Base-by-base conservation (phyloP, 2,888 invertebrate genomes). In the Pyrocoelia pectoralis region DNA sequence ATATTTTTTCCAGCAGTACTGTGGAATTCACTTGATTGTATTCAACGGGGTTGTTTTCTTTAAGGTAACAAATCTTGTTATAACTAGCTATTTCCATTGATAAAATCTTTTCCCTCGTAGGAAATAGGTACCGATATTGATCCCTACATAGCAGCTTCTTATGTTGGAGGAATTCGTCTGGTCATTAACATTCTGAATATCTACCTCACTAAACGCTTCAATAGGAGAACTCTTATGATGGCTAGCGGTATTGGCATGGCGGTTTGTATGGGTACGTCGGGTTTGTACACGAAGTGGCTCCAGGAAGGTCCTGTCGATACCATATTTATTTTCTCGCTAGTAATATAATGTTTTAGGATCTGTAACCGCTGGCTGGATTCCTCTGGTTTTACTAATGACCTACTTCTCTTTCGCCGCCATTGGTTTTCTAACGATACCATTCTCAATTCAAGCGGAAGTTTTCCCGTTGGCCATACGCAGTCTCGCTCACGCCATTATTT, bases 381-480 rank as follows among this genome's bases (percentile, higher is more conserved):
- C 87, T 1, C 83, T 86, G 0, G 66, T 81, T 0, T 81, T 85
- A 56, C 76, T 87, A 1, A 72, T 87, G 9, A 73, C 86, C 0
- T 87, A 85, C 73, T 86, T 87, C 1, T 83, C 85, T 57, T 82
- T 85, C 0, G 85, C 86, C 6, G 87, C 87, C 85, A 81, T 87
- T 41, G 87, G 87, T 1, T 78, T 87, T 69, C 77, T 87, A 33
- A 85, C 85, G 4, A 86, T 87, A 17, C 87, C 87, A 0, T 87
- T 87, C 87, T 87, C 87, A n/a, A 86, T 87, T 86, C 87, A 86
- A 0, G 87, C 87, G 0, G 87, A 87, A 78, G 76, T 87, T 2
- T 87, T 86, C 72, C 87, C 87, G 0, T 81, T 85, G 1, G 86
- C 87, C 66, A 87, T 87, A 43, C 81, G 87, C 15, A 86, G 87